phyloP scores from a whole-genome alignment of 2,888 invertebrate species.

The Athrips mouffetella region DNA sequence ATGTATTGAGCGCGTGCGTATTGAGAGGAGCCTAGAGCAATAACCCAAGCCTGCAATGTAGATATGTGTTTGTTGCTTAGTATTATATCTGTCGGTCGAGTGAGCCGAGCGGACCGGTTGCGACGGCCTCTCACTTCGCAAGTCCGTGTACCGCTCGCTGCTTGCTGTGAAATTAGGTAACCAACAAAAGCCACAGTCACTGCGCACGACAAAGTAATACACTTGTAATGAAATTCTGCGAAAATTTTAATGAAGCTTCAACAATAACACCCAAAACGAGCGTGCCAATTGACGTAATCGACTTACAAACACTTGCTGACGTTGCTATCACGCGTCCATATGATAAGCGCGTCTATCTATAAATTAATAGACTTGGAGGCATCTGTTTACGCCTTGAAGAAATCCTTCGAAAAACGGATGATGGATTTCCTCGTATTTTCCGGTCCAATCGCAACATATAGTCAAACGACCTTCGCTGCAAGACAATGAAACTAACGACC shows the following conservation, averaged over 20 bases:
- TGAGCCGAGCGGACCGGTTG: slow-evolving; percentile 70
- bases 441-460: slow-evolving; percentile 58
- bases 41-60: slow-evolving; percentile 44
- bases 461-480: slow-evolving; percentile 66
- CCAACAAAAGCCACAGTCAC: slow-evolving; percentile 66
- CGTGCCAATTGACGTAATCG: slow-evolving; percentile 43
- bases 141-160: slow-evolving; percentile 65
- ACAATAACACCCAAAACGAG: slow-evolving; percentile 35
- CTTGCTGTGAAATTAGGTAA: slow-evolving; percentile 75
- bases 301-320: slow-evolving; percentile 32
- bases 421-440: slow-evolving; percentile 76
- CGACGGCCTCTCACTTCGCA: slow-evolving; percentile 76
- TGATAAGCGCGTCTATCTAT: slow-evolving; percentile 36
- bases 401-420: slow-evolving; percentile 42
- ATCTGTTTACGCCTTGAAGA: slow-evolving; percentile 65
- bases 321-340: slow-evolving; percentile 31
- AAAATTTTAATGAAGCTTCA: slow-evolving; percentile 42
- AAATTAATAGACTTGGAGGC: slow-evolving; percentile 42
- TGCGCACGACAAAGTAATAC: slow-evolving; percentile 52
- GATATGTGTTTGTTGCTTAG: slow-evolving; percentile 45
- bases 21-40: slow-evolving; percentile 33
- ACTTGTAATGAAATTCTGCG: slow-evolving; percentile 57
- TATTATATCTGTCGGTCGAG: slow-evolving; percentile 63
- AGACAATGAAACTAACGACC: slow-evolving; percentile 73
- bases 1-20: slow-evolving; percentile 29